Conservation (phyloP, 2,113 vertebrate species). For the Chionomys nivalis region DNA sequence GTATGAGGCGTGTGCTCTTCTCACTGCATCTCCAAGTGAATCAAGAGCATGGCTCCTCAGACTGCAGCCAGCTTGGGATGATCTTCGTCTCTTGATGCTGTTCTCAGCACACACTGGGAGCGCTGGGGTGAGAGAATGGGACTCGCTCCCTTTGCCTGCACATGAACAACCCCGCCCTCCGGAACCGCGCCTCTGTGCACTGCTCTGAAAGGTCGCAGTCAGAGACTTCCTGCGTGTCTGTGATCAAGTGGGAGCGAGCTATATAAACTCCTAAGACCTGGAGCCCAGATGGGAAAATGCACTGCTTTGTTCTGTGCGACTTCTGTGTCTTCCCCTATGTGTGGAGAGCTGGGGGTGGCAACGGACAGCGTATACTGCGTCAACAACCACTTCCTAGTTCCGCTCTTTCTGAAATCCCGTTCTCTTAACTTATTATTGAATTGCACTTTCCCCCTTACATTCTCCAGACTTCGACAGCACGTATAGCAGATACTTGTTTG, state of each 20-base stretch:
- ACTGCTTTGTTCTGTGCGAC: not conserved
- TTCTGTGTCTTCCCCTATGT: no score
- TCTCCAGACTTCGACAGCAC: not conserved
- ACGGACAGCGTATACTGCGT: not conserved
- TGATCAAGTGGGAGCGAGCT: not conserved
- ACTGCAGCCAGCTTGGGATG: not conserved
- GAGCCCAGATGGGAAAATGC: not conserved
- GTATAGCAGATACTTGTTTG: not conserved
- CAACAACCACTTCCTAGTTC: not conserved
- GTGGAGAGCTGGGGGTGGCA: not conserved
- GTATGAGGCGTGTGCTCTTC: not conserved
- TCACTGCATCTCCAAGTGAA: not conserved
- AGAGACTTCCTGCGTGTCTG: not conserved
- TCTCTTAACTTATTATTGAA: not conserved
- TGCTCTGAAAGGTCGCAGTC: not conserved
- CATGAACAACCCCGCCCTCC: not conserved
- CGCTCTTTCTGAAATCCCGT: not conserved
- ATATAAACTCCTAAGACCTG: not conserved
- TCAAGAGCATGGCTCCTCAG: not conserved
- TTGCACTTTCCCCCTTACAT: not conserved
- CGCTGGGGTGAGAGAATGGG: accelerated
- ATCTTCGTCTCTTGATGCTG: not conserved
- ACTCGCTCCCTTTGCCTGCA: not conserved
- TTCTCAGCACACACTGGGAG: not conserved
- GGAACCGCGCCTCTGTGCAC: not conserved